These are phyloP conservation scores for Micromesistius poutassou DNA, from an alignment of 2,797 vertebrate species.

Conservation along the genomic window DNA sequence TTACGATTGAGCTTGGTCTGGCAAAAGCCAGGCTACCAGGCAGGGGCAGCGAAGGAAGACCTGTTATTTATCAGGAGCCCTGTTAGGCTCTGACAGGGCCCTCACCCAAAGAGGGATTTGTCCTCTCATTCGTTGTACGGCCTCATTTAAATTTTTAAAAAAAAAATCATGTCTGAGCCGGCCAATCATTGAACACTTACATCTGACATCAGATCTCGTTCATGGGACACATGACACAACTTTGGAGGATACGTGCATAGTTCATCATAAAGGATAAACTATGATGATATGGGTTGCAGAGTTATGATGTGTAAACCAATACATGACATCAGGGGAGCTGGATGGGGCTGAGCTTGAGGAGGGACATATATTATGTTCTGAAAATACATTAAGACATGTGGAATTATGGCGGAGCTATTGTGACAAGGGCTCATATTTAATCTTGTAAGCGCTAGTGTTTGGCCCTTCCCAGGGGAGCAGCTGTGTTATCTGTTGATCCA, in stretches of 20 bases:
- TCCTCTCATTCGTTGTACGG: background rate
- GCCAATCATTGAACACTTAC: background rate
- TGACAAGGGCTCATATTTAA: background rate
- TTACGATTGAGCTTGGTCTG: too few relatives aligned
- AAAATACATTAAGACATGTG: background rate
- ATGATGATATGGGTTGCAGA: too few relatives aligned
- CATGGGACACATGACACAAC: background rate
- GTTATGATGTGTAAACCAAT: too few relatives aligned
- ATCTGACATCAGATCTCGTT: background rate
- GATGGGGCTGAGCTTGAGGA: background rate
- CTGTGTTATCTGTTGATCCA: background rate
- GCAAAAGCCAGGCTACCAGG: too few relatives aligned
- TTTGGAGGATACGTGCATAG: background rate
- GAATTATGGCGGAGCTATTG: background rate
- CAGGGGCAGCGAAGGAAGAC: background rate
- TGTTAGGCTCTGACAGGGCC: slow-evolving; percentile 25
- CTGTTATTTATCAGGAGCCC: slow-evolving; percentile 8
- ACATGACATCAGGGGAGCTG: too few relatives aligned
- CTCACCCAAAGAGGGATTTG: slow-evolving; percentile 9
- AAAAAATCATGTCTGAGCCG: background rate
- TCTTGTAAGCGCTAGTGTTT: background rate
- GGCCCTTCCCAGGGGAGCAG: background rate
- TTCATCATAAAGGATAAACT: too few relatives aligned
- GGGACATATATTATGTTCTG: background rate
- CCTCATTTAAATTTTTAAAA: background rate